Percentiles rank a stretch among this genome's conserved stretches.
phyloP scores from a whole-genome alignment of 2,113 vertebrate species.

The Archilochus colubris region DNA sequence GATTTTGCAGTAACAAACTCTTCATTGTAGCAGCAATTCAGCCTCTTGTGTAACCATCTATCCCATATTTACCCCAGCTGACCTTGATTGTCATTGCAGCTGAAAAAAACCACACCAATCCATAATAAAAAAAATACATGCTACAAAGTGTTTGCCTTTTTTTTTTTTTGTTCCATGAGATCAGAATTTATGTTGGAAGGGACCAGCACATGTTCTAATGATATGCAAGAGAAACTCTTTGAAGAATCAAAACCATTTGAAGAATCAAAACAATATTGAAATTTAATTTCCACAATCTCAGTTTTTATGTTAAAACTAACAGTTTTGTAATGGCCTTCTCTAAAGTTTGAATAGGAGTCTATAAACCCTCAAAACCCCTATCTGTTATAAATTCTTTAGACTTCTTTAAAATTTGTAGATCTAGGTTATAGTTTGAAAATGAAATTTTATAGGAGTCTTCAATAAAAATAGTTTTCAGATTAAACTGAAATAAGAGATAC shows the following conservation, averaged over 20 bases:
- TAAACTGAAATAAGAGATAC: background rate
- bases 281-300: background rate
- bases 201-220: background rate
- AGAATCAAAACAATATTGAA: background rate
- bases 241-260: background rate
- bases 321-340: background rate
- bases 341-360: background rate
- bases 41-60: background rate
- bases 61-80: background rate
- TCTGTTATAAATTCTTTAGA: background rate
- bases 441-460: slow-evolving; percentile 5
- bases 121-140: background rate
- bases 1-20: background rate
- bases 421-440: background rate
- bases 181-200: background rate
- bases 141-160: background rate
- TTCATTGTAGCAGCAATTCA: background rate
- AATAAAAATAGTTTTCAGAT: background rate
- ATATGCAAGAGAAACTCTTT: background rate
- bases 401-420: background rate
- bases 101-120: background rate
- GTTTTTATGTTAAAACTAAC: background rate
- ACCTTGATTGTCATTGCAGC: background rate
- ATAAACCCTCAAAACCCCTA: slow-evolving; percentile 14
- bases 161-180: background rate